phyloP scores from a whole-genome alignment of 2,113 vertebrate species.

The Apus apus region DNA sequence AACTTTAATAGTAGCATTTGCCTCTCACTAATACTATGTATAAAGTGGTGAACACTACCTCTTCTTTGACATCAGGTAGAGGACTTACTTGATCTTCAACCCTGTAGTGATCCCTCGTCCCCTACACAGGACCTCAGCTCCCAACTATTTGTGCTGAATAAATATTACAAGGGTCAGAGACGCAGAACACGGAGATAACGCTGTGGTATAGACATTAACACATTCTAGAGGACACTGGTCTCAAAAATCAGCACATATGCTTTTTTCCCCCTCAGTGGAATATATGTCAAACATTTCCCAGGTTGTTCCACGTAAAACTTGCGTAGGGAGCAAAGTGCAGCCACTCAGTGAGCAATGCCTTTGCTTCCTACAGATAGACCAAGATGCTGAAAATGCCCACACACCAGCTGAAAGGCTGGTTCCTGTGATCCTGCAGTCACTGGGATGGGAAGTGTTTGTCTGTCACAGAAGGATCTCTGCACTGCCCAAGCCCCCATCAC shows the following conservation, averaged over 20 bases:
- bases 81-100: not conserved
- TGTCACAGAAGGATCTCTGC: not conserved
- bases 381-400: not conserved
- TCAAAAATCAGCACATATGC: not conserved
- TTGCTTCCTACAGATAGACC: not conserved
- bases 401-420: not conserved
- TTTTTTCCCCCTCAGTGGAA: not conserved
- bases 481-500: not conserved
- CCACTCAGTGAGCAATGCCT: not conserved
- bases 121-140: not conserved
- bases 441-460: not conserved
- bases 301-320: not conserved
- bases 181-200: not conserved
- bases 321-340: slow-evolving; percentile 14
- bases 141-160: not conserved
- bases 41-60: not conserved
- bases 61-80: not conserved
- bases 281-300: not conserved
- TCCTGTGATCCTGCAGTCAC: not conserved
- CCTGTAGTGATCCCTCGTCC: not conserved
- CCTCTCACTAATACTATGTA: not conserved
- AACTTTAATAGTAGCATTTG: not conserved
- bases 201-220: not conserved
- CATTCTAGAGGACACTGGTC: not conserved
- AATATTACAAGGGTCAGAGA: slow-evolving; percentile 26